phyloP scores from a whole-genome alignment of 2,797 vertebrate genomes.

The Tiaroga cobitis region DNA sequence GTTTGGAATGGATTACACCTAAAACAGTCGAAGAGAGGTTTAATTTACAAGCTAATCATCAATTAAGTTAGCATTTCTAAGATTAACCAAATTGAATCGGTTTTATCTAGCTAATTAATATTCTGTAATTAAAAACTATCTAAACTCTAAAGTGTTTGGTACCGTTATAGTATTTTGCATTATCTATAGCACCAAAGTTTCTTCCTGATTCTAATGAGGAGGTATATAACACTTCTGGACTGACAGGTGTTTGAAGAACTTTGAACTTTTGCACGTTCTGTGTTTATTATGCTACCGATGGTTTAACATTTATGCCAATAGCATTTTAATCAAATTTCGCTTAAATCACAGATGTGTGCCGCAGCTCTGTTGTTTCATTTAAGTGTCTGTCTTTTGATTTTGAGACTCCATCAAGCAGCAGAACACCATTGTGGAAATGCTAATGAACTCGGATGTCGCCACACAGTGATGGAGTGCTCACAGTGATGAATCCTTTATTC shows the following conservation, averaged over 20 bases:
- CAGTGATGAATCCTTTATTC: slow-evolving; percentile 40
- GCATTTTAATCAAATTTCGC: neutral
- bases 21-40: slow-evolving; percentile 69
- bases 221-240: neutral
- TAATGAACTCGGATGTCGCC: slow-evolving; percentile 45
- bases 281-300: neutral
- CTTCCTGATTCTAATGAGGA: neutral
- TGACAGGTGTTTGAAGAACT: neutral
- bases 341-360: slow-evolving; percentile 2
- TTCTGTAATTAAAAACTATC: slow-evolving; percentile 71
- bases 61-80: slow-evolving; percentile 79
- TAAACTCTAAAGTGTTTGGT: slow-evolving; percentile 49
- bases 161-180: slow-evolving; percentile 16
- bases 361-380: neutral
- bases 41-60: slow-evolving; percentile 79
- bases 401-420: slow-evolving; percentile 23
- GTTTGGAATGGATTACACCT: slow-evolving; percentile 68
- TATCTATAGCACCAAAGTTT: neutral
- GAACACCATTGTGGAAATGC: slow-evolving; percentile 46
- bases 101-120: slow-evolving; percentile 73
- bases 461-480: slow-evolving; percentile 28
- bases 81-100: slow-evolving; percentile 69
- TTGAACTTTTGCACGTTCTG: neutral
- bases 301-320: neutral
- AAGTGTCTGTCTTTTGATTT: slow-evolving; percentile 39